Base-by-base conservation (phyloP, 1,140 invertebrate species). In the Physella acuta region DNA sequence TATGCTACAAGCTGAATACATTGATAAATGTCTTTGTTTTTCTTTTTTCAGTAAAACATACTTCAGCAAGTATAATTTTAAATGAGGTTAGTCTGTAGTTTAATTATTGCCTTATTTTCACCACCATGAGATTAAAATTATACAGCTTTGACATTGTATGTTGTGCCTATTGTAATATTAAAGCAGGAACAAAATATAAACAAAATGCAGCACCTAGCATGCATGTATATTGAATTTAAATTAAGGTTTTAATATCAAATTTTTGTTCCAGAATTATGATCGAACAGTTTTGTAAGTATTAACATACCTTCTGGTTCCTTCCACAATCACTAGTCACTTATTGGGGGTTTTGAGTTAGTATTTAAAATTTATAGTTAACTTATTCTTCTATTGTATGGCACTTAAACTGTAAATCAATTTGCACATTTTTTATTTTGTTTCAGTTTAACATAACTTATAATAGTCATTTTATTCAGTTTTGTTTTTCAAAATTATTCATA, bases 1-100 rank as follows among this genome's bases (percentile, higher is more conserved):
- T n/a, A 55, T 16, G 24, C 11, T 26, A 28, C 26, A 55, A 8
- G 28, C 8, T 11, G 8, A 59, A 59, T 17, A 14, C 33, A 8
- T 17, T 14, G 44, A 11, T 37, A n/a, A 39, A 31, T 11, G 24
- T 39, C 20, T 37, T 26, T 37, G 3, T 49, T 39, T 63, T 39
- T 63, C 26, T 63, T 44, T 39, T 28, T 28, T 20, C 64, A 67
- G 64, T 67, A 34, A 67, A 67, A 33, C 64, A 67, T 56, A 67
- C 64, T 5, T 67, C 64, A 16, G 64, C 64, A 16, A 67, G 64
- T 37, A 55, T 67, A 26, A 56, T 67, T 30, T 56, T 67, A 56
- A 67, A 67, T 67, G 64, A 67, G 64, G 64, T 67, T n/a, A 37
- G 51, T 37, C 17, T 52, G 5, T 36, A 5, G n/a, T 26, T 5